A percentile compares a stretch with the other conserved stretches of the same genome.
Conservation (phyloP, 2,797 vertebrate species). For the Pseudotriccus pelzelni region DNA sequence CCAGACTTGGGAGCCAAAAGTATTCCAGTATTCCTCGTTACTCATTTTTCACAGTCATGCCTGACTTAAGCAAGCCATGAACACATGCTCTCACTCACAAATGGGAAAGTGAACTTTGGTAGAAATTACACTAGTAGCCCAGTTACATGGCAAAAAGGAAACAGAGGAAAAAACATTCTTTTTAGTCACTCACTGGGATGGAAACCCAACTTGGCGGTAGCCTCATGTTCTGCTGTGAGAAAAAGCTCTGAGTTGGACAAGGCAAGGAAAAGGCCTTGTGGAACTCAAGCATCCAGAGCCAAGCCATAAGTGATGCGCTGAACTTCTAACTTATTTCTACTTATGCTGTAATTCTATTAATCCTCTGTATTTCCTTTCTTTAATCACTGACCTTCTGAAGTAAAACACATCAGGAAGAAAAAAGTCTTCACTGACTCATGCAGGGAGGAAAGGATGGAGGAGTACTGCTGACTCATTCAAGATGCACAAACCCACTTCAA, state of each 20-base stretch:
- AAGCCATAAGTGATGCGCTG: not conserved
- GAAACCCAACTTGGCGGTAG: not conserved
- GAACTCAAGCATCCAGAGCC: not conserved
- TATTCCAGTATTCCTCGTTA: not conserved
- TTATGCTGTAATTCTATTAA: not conserved
- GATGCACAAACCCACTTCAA: constrained; percentile 42
- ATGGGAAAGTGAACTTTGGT: not conserved
- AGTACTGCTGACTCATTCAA: constrained; percentile 48
- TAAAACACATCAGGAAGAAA: not conserved
- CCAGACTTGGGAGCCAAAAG: not conserved
- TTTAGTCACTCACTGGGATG: not conserved
- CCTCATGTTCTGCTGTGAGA: not conserved
- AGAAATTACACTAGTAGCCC: not conserved
- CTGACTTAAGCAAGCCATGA: not conserved
- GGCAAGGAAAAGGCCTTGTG: not conserved
- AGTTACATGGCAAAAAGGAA: not conserved
- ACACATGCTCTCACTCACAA: not conserved
- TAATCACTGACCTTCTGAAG: not conserved
- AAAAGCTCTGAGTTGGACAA: not conserved
- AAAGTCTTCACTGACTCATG: constrained; percentile 26
- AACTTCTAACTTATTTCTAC: not conserved
- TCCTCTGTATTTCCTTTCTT: not conserved
- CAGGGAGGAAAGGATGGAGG: constrained; percentile 23
- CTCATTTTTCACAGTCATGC: not conserved
- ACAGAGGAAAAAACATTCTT: not conserved